Conservation (phyloP, 2,888 invertebrate species). For the Rhogogaster chlorosoma region DNA sequence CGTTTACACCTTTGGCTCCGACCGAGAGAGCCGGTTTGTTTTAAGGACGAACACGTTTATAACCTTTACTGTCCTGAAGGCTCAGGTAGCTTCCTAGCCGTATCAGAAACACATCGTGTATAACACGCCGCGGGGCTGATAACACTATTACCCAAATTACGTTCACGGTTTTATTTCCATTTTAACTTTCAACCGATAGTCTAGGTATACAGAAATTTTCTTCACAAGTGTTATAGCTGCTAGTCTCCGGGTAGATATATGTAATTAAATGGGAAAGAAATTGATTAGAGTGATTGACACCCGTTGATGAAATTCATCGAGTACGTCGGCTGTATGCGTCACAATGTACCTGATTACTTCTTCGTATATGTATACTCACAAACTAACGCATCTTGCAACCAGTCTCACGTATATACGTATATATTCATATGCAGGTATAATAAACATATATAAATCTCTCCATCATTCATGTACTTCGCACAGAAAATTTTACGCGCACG, state of each 20-base stretch:
- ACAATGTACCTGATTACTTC: slow-evolving; percentile 43
- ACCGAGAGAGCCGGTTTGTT: slow-evolving; percentile 42
- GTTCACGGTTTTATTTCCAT: slow-evolving; percentile 23
- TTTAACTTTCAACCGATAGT: slow-evolving; percentile 13
- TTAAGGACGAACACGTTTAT: slow-evolving; percentile 45
- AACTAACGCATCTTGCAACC: slow-evolving; percentile 5
- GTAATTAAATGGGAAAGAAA: slow-evolving; percentile 43
- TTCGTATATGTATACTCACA: neutral
- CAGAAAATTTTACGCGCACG: neutral
- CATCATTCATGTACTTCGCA: neutral
- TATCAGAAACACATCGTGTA: slow-evolving; percentile 77
- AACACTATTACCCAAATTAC: slow-evolving; percentile 69
- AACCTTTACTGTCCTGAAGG: slow-evolving; percentile 47
- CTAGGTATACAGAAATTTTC: neutral
- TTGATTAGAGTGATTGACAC: slow-evolving; percentile 58
- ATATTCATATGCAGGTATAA: neutral
- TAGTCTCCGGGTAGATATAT: neutral
- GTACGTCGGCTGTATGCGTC: neutral
- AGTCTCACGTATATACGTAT: neutral
- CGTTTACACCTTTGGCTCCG: slow-evolving; percentile 21
- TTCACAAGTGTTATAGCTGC: neutral
- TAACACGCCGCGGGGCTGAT: slow-evolving; percentile 73
- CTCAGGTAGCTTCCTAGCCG: slow-evolving; percentile 67
- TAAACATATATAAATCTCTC: neutral
- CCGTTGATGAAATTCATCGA: slow-evolving; percentile 42